Percentiles rank a stretch among this genome's conserved stretches.
Conservation (phyloP, 37 sponge, comb jelly and placozoan species). For the Corticium candelabrum region DNA sequence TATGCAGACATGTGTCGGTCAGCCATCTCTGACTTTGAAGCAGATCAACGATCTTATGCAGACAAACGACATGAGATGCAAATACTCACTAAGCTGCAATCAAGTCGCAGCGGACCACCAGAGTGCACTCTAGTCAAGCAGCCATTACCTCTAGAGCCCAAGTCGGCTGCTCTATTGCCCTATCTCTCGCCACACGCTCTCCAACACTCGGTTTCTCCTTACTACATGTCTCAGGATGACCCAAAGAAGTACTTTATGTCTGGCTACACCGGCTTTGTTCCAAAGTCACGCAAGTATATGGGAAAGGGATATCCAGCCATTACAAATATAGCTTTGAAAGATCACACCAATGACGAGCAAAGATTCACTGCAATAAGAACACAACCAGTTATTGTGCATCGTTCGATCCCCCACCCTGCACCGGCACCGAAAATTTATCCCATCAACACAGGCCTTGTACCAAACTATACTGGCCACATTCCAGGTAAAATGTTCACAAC, state of each 20-base stretch:
- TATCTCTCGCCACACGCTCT: constrained; percentile 48
- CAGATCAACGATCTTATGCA: constrained; percentile 52
- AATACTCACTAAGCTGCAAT: constrained; percentile 18
- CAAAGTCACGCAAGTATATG: constrained; percentile 72
- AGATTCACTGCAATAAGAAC: constrained; percentile 21
- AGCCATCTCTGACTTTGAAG: constrained; percentile 65
- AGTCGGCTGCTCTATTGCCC: constrained; percentile 31
- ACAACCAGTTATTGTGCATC: constrained; percentile 33
- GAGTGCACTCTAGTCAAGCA: too few species aligned
- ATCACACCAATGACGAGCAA: constrained; percentile 54
- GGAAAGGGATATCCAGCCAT: constrained; percentile 84
- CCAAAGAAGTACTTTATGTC: constrained; percentile 79
- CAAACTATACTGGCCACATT: constrained; percentile 92
- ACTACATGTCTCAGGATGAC: constrained; percentile 55
- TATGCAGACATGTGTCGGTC: constrained; percentile 82
- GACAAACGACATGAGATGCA: constrained; percentile 31
- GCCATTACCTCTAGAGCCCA: constrained; percentile 54
- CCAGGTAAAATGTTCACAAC: too few species aligned
- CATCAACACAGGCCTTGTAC: constrained; percentile 64
- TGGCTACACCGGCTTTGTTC: constrained; percentile 95
- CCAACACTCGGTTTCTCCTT: constrained; percentile 65
- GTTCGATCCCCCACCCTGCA: constrained; percentile 11
- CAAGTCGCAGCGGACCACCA: too few species aligned
- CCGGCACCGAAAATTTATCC: constrained; percentile 43
- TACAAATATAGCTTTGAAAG: constrained; percentile 61